Conservation (phyloP, 2,113 vertebrate species). For the Podocnemis expansa region DNA sequence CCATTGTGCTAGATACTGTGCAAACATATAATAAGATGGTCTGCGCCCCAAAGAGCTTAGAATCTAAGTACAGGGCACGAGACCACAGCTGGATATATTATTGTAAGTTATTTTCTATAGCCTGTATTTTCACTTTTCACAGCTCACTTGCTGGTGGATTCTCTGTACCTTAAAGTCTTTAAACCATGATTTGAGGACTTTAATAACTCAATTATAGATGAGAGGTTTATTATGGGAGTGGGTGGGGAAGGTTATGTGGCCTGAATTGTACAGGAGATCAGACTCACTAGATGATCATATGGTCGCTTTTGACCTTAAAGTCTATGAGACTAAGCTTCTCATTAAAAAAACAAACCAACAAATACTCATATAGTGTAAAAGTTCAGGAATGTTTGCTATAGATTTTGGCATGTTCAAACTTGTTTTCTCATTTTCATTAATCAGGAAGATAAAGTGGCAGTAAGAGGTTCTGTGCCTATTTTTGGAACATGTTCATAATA, state of each 20-base stretch:
- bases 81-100: background rate
- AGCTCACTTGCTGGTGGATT: too few relatives aligned
- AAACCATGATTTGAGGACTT: too few relatives aligned
- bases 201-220: too few relatives aligned
- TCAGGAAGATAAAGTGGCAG: conserved; percentile 14
- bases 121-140: background rate
- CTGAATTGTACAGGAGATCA: too few relatives aligned
- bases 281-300: too few relatives aligned
- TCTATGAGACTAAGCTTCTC: too few relatives aligned
- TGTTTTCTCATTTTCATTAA: conserved; percentile 22
- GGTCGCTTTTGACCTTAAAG: too few relatives aligned
- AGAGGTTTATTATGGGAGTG: too few relatives aligned
- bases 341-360: background rate
- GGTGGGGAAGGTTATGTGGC: too few relatives aligned
- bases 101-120: background rate
- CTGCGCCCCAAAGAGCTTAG: background rate
- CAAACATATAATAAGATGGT: background rate
- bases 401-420: background rate
- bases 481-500: background rate
- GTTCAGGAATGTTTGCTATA: background rate
- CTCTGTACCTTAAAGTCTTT: too few relatives aligned
- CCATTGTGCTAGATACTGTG: background rate
- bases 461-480: background rate
- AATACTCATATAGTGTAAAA: background rate
- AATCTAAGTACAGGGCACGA: background rate